Conservation (phyloP, 2,797 vertebrate species). For the Psittacula derbiana region DNA sequence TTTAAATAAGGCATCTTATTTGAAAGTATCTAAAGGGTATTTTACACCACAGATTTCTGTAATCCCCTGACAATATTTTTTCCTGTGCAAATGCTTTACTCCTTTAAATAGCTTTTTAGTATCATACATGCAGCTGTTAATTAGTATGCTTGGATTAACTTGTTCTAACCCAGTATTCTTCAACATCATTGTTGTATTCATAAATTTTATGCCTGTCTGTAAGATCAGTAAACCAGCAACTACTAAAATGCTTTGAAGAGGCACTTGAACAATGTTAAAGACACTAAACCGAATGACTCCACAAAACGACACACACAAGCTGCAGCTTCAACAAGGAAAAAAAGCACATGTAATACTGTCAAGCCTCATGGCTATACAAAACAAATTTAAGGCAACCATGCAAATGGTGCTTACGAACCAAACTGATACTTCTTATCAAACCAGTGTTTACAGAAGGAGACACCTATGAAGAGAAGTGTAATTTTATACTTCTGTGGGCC, state of each 20-base stretch:
- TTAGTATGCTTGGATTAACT: neutral
- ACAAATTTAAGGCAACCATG: constrained; percentile 13
- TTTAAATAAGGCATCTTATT: neutral
- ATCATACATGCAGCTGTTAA: neutral
- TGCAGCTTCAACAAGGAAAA: neutral
- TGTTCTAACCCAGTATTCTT: neutral
- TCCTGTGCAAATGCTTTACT: neutral
- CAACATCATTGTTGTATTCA: neutral
- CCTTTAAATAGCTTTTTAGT: neutral
- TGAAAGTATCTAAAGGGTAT: neutral
- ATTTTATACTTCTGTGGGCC: neutral
- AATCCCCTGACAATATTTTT: neutral
- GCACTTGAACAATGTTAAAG: neutral
- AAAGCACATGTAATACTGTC: neutral
- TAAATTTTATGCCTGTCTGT: neutral
- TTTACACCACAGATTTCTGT: neutral
- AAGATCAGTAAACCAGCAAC: neutral
- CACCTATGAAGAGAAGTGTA: constrained; percentile 75
- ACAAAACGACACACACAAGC: neutral
- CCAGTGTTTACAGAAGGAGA: constrained; percentile 75
- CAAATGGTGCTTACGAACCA: constrained; percentile 81
- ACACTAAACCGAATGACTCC: neutral
- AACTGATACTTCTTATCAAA: constrained; percentile 87
- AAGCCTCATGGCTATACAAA: neutral
- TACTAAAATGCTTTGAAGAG: neutral